Percentiles rank a stretch among this genome's conserved stretches.
Conservation (phyloP, 2,888 invertebrate species). For the Clostera curtula region DNA sequence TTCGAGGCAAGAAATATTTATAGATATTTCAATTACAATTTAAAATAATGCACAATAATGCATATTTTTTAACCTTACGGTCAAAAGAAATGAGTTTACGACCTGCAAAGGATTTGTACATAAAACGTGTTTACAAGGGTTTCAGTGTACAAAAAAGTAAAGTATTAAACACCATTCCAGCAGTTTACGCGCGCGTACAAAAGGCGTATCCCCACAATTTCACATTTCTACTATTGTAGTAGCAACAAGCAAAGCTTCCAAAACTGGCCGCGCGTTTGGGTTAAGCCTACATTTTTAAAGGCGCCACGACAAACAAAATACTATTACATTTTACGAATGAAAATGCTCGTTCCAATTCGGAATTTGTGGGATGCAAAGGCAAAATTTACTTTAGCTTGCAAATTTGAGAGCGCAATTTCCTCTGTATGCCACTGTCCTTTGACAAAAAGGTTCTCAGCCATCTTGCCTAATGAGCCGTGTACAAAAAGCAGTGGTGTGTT, state of each 20-base stretch:
- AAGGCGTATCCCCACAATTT: background rate
- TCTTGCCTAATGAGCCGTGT: conserved; percentile 37
- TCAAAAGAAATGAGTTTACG: no score
- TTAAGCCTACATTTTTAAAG: conserved; percentile 19
- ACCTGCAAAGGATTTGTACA: no score
- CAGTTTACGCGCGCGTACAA: no score
- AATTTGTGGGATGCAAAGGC: conserved; percentile 8
- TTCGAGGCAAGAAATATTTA: no score
- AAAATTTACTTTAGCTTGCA: conserved; percentile 9
- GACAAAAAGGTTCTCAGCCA: conserved; percentile 36
- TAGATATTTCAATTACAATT: no score
- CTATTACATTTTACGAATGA: conserved; percentile 31
- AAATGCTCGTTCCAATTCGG: conserved; percentile 33
- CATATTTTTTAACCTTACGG: no score
- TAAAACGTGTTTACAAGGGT: no score
- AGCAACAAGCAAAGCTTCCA: conserved; percentile 2
- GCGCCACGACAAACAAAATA: conserved; percentile 29
- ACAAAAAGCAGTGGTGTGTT: conserved; percentile 26
- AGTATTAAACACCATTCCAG: no score
- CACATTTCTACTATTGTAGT: conserved; percentile 3
- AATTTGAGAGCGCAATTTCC: conserved; percentile 15
- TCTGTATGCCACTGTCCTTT: conserved; percentile 25
- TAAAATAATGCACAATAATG: no score
- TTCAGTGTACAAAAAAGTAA: no score
- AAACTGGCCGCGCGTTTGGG: conserved; percentile 7